Evolutionary conservation across 2,113 vertebrate species (phyloP), one percentile per base, ranked within the genome.

Genomic region (Typhlomys cinereus): DNA sequence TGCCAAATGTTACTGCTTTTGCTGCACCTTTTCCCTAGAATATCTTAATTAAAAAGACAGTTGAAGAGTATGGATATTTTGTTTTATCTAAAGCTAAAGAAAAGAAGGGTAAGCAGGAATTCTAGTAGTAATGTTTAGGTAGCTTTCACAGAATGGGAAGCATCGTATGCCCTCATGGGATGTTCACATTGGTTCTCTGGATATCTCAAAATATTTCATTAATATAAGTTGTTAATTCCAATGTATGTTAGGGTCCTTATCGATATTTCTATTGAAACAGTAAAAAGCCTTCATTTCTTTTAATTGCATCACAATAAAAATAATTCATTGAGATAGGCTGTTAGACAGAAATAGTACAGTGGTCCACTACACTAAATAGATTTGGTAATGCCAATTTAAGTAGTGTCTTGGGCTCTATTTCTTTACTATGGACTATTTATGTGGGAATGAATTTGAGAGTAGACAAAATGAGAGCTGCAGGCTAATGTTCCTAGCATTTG

Each of bases 71-170:
- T 23, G 50, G 36, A 48, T 90, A 67, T 34, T 94, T 18, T 73
- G 1, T 92, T 41, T 89, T 96, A 83, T 79, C 34, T 70, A 76
- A 90, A 86, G 34, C 52, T 88, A 34, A 88, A 80, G 75, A 76
- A 90, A 70, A 52, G 10, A 50, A 48, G 4, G 44, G 0, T 88
- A 86, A 88, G 31, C 69, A 34, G 71, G 66, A 91, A 79, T 71
- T 41, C 6, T 15, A 62, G 34, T 57, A n/a, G 15, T 10, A 31
- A 1, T 70, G 20, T 66, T 48, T 67, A 39, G 50, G 34, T 75
- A n/a, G 21, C 50, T 62, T 0, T 73, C 41, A 89, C 14, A 52
- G 3, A 61, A 23, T 41, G 14, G 34, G 31, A 75, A 36, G 29
- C 52, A 64, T 81, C 39, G 7, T 69, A 23, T 46, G 4, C 31